These are phyloP conservation scores for Patiria pectinifera DNA, from an alignment of 53 echinoderm and acorn worm genomes.

Conservation along the genomic window DNA sequence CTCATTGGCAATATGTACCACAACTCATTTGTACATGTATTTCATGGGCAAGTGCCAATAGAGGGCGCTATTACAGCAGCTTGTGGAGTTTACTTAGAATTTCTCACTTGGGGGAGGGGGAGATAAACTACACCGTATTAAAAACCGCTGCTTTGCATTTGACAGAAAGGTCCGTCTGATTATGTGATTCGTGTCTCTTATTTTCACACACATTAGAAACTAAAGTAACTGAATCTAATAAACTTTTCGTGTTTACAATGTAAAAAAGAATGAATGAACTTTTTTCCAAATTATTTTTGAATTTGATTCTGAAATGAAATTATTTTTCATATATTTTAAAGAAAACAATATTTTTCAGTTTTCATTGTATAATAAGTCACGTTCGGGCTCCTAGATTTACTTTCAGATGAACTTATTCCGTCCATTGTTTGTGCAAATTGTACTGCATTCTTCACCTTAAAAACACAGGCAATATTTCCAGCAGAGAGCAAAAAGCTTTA, in stretches of 20 bases:
- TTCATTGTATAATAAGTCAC: not conserved
- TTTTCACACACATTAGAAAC: no score
- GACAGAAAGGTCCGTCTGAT: no score
- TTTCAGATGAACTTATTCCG: not conserved
- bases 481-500: not conserved
- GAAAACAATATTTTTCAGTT: no score
- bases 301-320: no score
- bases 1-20: not conserved
- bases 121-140: not conserved
- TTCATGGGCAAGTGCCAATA: not conserved
- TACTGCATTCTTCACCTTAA: not conserved
- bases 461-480: not conserved
- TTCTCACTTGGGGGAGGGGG: not conserved
- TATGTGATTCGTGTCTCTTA: no score
- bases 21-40: not conserved
- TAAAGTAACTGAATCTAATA: no score
- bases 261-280: no score
- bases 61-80: not conserved
- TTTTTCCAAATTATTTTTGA: no score
- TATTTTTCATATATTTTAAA: no score
- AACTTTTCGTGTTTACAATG: no score
- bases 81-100: not conserved
- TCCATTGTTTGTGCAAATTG: not conserved
- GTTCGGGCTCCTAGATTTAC: not conserved
- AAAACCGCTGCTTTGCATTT: not conserved